phyloP scores from a whole-genome alignment of 2,113 vertebrate species.

The Clinocottus analis region DNA sequence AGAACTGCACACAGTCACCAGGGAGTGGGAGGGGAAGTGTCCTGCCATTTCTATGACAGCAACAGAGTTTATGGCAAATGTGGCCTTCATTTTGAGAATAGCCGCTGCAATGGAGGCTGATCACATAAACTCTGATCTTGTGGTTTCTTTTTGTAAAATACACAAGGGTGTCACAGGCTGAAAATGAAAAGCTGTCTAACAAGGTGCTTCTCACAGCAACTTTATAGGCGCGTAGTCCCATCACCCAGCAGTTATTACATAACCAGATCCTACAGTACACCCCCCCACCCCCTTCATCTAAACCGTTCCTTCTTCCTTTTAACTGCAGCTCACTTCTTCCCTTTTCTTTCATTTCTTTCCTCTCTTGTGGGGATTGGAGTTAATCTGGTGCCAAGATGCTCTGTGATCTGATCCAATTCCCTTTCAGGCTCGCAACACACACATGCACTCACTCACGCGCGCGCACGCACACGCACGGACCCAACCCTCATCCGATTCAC shows the following conservation, averaged over 20 bases:
- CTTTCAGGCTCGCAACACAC: conserved; percentile 52
- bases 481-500: conserved; percentile 43
- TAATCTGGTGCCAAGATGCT: conserved; percentile 72
- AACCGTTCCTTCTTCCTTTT: conserved; percentile 10
- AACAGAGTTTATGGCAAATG: background rate
- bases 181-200: conserved; percentile 31
- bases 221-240: conserved; percentile 22
- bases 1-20: background rate
- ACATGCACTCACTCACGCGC: background rate
- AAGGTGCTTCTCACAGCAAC: conserved; percentile 23
- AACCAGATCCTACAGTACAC: conserved; percentile 20
- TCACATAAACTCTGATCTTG: background rate
- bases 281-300: conserved; percentile 21
- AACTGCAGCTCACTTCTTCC: conserved; percentile 18
- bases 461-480: conserved; percentile 3
- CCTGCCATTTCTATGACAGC: background rate
- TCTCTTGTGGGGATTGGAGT: conserved; percentile 54
- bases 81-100: conserved; percentile 9
- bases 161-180: background rate
- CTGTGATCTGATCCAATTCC: conserved; percentile 77
- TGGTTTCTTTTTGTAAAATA: background rate
- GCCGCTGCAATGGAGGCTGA: background rate
- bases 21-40: background rate
- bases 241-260: conserved; percentile 37
- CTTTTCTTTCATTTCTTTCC: conserved; percentile 36